These are phyloP conservation scores for Macrostomum cliftonense DNA, from an alignment of 2,888 invertebrate species.

Conservation along the genomic window DNA sequence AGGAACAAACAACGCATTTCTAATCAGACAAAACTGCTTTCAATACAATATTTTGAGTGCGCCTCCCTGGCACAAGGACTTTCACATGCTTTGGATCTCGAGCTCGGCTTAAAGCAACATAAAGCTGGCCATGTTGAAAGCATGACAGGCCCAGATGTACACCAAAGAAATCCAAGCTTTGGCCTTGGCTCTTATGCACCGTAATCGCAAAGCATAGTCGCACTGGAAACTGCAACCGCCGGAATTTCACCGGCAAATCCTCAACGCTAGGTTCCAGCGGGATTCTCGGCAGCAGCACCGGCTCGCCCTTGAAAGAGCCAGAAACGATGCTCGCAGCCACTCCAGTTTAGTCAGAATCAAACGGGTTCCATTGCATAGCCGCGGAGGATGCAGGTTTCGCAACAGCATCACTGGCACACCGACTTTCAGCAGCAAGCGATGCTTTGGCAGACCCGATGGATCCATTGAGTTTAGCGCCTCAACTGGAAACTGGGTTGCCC, in stretches of 20 bases:
- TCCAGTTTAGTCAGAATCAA: slow-evolving; percentile 6
- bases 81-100: no score
- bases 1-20: no score
- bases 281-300: slow-evolving; percentile 11
- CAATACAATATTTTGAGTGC: no score
- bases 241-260: slow-evolving; percentile 3
- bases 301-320: slow-evolving; percentile 7
- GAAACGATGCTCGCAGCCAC: slow-evolving; percentile 7
- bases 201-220: slow-evolving; percentile 10
- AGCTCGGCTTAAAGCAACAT: slow-evolving; percentile 12
- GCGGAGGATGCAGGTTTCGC: slow-evolving; percentile 10
- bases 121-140: slow-evolving; percentile 11
- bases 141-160: slow-evolving; percentile 6
- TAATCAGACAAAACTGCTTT: no score
- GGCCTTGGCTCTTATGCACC: no score
- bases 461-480: slow-evolving; percentile 13
- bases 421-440: slow-evolving; percentile 10
- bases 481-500: slow-evolving; percentile 8
- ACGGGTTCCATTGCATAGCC: slow-evolving; percentile 14
- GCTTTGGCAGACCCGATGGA: slow-evolving; percentile 13
- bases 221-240: slow-evolving; percentile 9
- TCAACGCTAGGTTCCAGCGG: no score
- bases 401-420: slow-evolving; percentile 11
- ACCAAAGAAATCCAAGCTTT: slow-evolving; percentile 9
- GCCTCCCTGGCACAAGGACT: no score